Conservation (phyloP, 2,113 vertebrate genomes). For the Apodemus speciosus region DNA sequence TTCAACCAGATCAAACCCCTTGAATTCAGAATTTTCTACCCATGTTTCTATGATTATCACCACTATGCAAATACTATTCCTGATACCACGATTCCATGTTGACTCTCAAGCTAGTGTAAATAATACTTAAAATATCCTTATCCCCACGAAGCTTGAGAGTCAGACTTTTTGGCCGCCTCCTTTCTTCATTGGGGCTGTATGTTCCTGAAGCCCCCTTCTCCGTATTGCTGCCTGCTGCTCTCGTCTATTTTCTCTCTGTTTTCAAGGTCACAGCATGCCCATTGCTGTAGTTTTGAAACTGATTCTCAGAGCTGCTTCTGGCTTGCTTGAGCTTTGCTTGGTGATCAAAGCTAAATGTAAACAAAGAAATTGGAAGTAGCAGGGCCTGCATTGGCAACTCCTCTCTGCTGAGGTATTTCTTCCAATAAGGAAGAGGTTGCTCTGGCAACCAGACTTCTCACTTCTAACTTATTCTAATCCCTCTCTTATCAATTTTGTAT, state of each 20-base stretch:
- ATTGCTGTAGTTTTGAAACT: constrained; percentile 26
- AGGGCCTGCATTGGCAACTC: not conserved
- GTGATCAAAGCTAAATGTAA: constrained; percentile 67
- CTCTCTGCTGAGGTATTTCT: constrained; percentile 29
- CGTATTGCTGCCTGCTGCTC: not conserved
- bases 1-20: constrained; percentile 12
- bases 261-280: not conserved
- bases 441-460: constrained; percentile 60
- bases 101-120: constrained; percentile 9
- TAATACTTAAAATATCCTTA: not conserved
- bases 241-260: constrained; percentile 1
- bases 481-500: constrained; percentile 65
- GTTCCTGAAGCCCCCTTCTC: not conserved
- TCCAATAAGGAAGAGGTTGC: constrained; percentile 66
- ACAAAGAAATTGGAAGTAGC: constrained; percentile 56
- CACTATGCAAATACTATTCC: constrained; percentile 24
- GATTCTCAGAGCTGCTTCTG: constrained; percentile 37
- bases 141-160: not conserved
- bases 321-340: constrained; percentile 38
- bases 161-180: constrained; percentile 18
- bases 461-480: constrained; percentile 65
- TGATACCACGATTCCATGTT: not conserved
- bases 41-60: constrained; percentile 17
- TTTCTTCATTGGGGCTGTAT: not conserved
- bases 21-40: constrained; percentile 44